Evolutionary conservation across 1,140 invertebrate genomes (phyloP).

Genomic region (Manduca sexta): DNA sequence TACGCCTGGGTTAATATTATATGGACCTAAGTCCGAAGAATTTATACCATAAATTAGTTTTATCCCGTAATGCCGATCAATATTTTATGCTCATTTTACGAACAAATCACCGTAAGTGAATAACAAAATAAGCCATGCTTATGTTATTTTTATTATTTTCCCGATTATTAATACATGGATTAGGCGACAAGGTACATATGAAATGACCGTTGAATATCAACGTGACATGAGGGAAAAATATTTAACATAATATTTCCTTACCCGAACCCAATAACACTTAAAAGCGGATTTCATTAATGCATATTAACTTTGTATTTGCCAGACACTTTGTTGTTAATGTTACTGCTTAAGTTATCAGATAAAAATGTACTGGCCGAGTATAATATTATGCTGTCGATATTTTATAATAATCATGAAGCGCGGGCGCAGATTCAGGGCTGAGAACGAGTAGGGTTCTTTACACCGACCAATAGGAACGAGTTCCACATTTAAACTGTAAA

Average conservation of each 20-base stretch:
- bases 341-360: conserved; percentile 50
- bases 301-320: conserved; percentile 27
- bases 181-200: background rate
- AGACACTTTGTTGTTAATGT: conserved; percentile 49
- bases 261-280: conserved; percentile 42
- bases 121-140: no score
- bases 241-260: conserved; percentile 20
- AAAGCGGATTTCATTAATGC: conserved; percentile 45
- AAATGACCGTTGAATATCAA: background rate
- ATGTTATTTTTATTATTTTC: no score
- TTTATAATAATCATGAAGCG: conserved; percentile 43
- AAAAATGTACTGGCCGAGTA: conserved; percentile 29
- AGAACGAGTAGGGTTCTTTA: conserved; percentile 8
- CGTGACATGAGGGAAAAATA: background rate
- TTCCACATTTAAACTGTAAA: conserved; percentile 36
- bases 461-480: conserved; percentile 28
- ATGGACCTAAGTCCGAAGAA: background rate
- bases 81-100: conserved; percentile 10
- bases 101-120: background rate
- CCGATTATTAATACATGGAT: no score
- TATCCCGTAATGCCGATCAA: conserved; percentile 10
- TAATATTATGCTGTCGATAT: conserved; percentile 51
- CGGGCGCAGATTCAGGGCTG: conserved; percentile 22
- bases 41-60: conserved; percentile 9
- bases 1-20: no score